Evolutionary conservation across 2,113 vertebrate genomes (phyloP).

Genomic region (Hemichromis elongatus): DNA sequence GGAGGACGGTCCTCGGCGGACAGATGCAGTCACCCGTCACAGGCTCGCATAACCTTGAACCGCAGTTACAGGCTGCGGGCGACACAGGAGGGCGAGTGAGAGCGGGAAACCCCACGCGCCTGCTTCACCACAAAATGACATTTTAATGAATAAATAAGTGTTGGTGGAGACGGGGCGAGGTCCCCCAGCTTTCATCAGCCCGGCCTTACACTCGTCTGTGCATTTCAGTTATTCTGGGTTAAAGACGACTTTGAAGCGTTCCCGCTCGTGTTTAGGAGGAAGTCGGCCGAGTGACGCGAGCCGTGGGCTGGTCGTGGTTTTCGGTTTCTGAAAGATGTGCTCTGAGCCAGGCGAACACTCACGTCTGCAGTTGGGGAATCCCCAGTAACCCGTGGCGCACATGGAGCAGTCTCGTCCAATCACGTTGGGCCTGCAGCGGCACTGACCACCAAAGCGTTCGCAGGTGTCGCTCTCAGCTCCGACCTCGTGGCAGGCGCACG

Average conservation of each 20-base stretch:
- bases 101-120: background rate
- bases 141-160: background rate
- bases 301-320: background rate
- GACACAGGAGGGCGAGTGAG: background rate
- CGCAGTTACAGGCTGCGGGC: conserved; percentile 86
- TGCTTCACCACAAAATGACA: background rate
- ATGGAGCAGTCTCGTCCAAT: conserved; percentile 93
- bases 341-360: conserved; percentile 62
- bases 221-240: background rate
- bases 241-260: background rate
- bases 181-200: background rate
- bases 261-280: too few species aligned
- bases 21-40: conserved; percentile 90
- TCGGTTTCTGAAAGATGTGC: background rate
- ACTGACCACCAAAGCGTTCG: conserved; percentile 86
- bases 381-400: conserved; percentile 92
- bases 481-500: conserved; percentile 86
- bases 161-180: too few species aligned
- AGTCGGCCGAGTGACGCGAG: too few species aligned
- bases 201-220: background rate
- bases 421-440: conserved; percentile 81
- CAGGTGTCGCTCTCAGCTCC: conserved; percentile 81
- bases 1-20: conserved; percentile 83
- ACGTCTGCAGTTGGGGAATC: conserved; percentile 93
- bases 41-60: conserved; percentile 84